A percentile compares a stretch with the other conserved stretches of the same genome.
phyloP scores from a whole-genome alignment of 1,140 invertebrate species.

The Zaprionus inermis region DNA sequence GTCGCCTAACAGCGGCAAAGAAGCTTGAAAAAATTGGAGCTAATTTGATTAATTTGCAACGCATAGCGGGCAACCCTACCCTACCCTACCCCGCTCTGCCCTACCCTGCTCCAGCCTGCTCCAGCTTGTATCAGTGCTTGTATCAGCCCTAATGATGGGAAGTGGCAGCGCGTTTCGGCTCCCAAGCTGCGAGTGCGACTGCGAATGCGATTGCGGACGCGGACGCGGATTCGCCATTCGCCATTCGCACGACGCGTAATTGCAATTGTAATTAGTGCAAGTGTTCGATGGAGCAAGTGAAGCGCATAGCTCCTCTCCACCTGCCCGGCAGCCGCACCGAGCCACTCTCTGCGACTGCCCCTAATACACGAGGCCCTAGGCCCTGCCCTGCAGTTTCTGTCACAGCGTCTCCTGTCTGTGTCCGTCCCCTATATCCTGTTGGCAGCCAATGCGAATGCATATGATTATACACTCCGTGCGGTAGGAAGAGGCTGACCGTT shows the following conservation, averaged over 20 bases:
- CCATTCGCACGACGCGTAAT: slow-evolving; percentile 61
- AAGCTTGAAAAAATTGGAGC: slow-evolving; percentile 78
- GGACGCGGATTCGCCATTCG: slow-evolving; percentile 45
- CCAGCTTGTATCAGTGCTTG: slow-evolving; percentile 11
- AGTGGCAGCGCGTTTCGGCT: slow-evolving; percentile 72
- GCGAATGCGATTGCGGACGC: slow-evolving; percentile 26
- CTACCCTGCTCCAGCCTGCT: not conserved
- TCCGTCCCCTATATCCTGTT: not conserved
- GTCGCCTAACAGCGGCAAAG: slow-evolving; percentile 62
- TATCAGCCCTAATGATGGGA: slow-evolving; percentile 75
- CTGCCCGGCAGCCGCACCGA: not conserved
- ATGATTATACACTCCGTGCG: not conserved
- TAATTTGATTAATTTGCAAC: slow-evolving; percentile 79
- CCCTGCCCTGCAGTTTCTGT: not conserved
- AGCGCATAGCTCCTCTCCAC: slow-evolving; percentile 14
- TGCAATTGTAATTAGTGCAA: slow-evolving; percentile 81
- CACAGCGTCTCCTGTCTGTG: not conserved
- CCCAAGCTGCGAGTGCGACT: slow-evolving; percentile 48
- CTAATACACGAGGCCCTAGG: not conserved
- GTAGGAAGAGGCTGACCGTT: not conserved
- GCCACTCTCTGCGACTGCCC: not conserved
- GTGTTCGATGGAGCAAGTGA: slow-evolving; percentile 51
- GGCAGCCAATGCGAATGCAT: not conserved
- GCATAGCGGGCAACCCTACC: slow-evolving; percentile 24
- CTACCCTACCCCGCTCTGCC: not conserved